Percentiles rank a stretch among this genome's conserved stretches.
Conservation (phyloP, 2,797 vertebrate species). For the Enteromius trimaculatus region DNA sequence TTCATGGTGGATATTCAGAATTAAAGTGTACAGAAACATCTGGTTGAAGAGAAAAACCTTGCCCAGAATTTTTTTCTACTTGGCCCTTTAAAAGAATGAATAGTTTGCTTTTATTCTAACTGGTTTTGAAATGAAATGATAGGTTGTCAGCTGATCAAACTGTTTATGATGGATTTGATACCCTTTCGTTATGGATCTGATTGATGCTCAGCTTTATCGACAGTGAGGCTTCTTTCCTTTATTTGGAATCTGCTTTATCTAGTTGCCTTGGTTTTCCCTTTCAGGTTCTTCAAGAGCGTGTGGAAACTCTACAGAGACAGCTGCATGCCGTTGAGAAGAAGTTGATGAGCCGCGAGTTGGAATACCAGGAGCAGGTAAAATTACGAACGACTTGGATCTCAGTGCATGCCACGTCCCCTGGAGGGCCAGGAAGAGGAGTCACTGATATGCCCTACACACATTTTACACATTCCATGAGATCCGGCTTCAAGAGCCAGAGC, state of each 20-base stretch:
- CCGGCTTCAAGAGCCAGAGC: constrained; percentile 73
- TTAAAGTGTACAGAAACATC: constrained; percentile 74
- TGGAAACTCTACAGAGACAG: constrained; percentile 80
- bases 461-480: constrained; percentile 78
- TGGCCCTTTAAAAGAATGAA: constrained; percentile 6
- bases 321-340: constrained; percentile 80
- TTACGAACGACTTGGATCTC: background rate
- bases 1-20: constrained; percentile 68
- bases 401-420: background rate
- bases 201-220: background rate
- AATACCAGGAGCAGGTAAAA: constrained; percentile 89
- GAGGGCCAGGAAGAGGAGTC: constrained; percentile 50
- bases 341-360: constrained; percentile 84
- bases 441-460: constrained; percentile 71
- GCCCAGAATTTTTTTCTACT: constrained; percentile 9
- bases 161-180: constrained; percentile 9
- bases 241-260: constrained; percentile 43
- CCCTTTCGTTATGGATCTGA: background rate
- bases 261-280: constrained; percentile 46
- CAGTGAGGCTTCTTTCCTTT: constrained; percentile 9
- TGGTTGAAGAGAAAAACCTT: constrained; percentile 66
- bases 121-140: constrained; percentile 28
- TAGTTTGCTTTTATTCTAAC: constrained; percentile 20
- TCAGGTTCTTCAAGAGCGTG: constrained; percentile 86
- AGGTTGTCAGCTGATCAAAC: background rate